Base-by-base conservation (phyloP, 2,888 invertebrate genomes). In the Ormyrus labotus region DNA sequence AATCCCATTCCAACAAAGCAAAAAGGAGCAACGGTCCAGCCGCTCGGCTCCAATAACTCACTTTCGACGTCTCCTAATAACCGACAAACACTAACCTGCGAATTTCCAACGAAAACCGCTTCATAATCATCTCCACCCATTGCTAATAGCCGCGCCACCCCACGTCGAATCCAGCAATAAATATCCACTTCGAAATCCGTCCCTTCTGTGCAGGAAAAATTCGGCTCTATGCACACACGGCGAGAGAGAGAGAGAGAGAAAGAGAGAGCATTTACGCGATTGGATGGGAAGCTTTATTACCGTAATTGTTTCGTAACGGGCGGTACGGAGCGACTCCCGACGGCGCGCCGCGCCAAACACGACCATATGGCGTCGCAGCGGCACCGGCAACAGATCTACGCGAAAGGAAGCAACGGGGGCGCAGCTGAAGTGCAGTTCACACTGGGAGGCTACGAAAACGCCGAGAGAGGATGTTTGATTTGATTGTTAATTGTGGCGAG, bases 241-340 rank as follows among this genome's bases (percentile, higher is more conserved):
- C 1, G 34, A 19, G 11, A 34, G 34, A 34, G 34, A 34, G 3
- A 34, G 34, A 4, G 34, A 34, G 34, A 34, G 34, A 34, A 4
- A 34, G 34, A 34, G 45, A 11, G 78, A 53, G 80, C 80, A 80
- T 81, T 80, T 69, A 77, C 73, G 57, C 76, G 81, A 83, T 83
- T 82, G 78, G 53, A 67, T 34, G 47, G 69, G 65, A 80, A 34
- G 80, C 82, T 84, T 84, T 83, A 83, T 85, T 83, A 84, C 81
- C 86, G 83, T 89, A 89, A 90, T 90, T 88, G 90, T 88, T 89
- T 87, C 85, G 86, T 87, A 87, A 88, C 87, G 87, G 87, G 82
- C 84, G 61, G 47, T 11, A 5, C 64, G 34, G 19, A n/a, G 51
- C 13, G 76, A 55, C 77, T 58, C 69, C 77, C 81, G 60, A 76